Conservation (phyloP, 2,888 invertebrate species). For the Rugalucina vietnamica region DNA sequence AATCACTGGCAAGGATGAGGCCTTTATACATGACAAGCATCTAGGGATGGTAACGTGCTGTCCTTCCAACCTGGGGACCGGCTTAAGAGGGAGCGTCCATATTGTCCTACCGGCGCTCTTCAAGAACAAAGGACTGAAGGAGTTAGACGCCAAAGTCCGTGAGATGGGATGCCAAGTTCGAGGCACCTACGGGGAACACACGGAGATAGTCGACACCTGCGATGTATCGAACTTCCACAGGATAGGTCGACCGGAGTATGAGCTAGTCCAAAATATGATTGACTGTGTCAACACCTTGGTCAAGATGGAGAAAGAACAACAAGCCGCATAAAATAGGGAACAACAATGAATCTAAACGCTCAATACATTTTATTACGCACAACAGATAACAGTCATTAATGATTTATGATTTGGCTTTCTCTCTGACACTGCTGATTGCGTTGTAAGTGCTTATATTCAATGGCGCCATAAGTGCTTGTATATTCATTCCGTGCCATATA, state of each 20-base stretch:
- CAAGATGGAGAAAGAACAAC: conserved; percentile 22
- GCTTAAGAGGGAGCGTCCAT: conserved; percentile 41
- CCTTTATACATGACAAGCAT: conserved; percentile 12
- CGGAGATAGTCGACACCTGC: neutral
- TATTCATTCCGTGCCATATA: too few relatives aligned
- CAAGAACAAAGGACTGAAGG: conserved; percentile 20
- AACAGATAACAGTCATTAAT: too few relatives aligned
- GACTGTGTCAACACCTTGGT: conserved; percentile 29
- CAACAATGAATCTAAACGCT: too few relatives aligned
- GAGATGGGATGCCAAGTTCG: conserved; percentile 23
- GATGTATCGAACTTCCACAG: conserved; percentile 29
- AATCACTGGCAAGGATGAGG: neutral
- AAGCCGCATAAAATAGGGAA: neutral
- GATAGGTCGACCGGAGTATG: conserved; percentile 21
- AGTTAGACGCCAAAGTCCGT: conserved; percentile 16
- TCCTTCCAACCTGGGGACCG: conserved; percentile 50
- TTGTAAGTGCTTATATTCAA: too few relatives aligned
- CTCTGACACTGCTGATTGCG: too few relatives aligned
- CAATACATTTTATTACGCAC: too few relatives aligned
- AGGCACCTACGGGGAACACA: conserved; percentile 30
- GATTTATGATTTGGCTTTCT: too few relatives aligned
- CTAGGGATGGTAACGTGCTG: conserved; percentile 52
- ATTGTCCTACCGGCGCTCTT: conserved; percentile 40
- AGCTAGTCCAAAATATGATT: conserved; percentile 38
- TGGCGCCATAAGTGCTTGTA: too few relatives aligned